These are phyloP conservation scores for human (Homo sapiens) DNA, from an alignment of 2,113 vertebrate genomes.

Conservation along the genomic window DNA sequence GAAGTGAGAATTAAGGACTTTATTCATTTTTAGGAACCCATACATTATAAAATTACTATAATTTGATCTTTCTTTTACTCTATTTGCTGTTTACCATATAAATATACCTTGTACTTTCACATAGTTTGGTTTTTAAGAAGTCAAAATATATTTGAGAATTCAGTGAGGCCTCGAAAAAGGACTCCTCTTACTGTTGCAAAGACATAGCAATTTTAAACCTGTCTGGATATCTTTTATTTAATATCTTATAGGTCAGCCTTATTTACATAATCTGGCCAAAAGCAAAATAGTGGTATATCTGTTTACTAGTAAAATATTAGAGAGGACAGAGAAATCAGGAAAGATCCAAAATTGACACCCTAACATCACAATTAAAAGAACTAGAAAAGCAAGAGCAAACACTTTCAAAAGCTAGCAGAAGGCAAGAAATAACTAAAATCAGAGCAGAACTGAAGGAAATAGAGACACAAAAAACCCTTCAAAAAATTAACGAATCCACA, in stretches of 20 bases:
- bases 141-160: slow-evolving; percentile 35
- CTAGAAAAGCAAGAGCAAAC: no score
- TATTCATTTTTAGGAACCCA: slow-evolving; percentile 10
- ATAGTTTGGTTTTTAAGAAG: slow-evolving; percentile 46
- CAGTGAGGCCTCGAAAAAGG: neutral
- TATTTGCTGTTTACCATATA: neutral
- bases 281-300: neutral
- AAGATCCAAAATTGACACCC: no score
- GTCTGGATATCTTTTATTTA: slow-evolving; percentile 36
- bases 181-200: neutral
- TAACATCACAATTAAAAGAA: no score
- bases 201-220: neutral
- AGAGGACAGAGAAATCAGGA: neutral
- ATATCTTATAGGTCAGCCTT: neutral
- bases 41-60: slow-evolving; percentile 6
- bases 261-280: neutral
- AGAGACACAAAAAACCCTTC: no score
- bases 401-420: no score
- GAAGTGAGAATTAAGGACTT: slow-evolving; percentile 37
- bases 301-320: slow-evolving; percentile 17
- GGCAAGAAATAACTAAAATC: no score
- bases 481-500: no score
- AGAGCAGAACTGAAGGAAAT: no score
- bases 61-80: neutral
- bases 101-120: neutral